phyloP scores from a whole-genome alignment of 2,797 vertebrate genomes.

The Lepus oiostolus region DNA sequence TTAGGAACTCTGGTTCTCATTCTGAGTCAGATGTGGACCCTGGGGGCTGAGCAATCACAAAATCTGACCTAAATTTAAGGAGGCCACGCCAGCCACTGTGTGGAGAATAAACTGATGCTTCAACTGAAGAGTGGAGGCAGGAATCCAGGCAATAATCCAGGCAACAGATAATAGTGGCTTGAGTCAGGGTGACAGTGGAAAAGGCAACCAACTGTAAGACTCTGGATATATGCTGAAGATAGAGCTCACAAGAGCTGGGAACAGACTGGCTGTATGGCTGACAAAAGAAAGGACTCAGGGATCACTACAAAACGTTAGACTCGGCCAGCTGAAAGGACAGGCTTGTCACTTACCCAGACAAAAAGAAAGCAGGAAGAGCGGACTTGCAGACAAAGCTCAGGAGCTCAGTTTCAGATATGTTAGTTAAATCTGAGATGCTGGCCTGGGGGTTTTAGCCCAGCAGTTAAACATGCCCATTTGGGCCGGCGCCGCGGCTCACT shows the following conservation, averaged over 20 bases:
- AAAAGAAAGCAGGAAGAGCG: neutral
- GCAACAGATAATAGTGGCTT: neutral
- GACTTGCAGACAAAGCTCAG: neutral
- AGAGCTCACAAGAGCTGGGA: neutral
- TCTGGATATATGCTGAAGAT: neutral
- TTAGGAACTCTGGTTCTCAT: neutral
- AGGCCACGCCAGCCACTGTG: neutral
- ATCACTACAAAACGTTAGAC: neutral
- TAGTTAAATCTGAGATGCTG: neutral
- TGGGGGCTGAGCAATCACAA: neutral
- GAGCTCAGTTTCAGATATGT: neutral
- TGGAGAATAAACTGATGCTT: neutral
- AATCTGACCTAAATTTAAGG: neutral
- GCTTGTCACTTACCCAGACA: neutral
- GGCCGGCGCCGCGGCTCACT: no score
- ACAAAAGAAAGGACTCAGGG: neutral
- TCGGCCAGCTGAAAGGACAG: neutral
- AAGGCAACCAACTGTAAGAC: neutral
- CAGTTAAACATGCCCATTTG: no score
- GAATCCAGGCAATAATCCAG: neutral
- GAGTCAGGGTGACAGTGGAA: neutral
- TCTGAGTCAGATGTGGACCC: neutral
- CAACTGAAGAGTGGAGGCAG: neutral
- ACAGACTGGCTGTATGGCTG: neutral
- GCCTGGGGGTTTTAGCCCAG: no score